Evolutionary conservation across 92 coral and sea anemone genomes (phyloP), one percentile per base, ranked within the genome.

Genomic region (Actinernus sp.): DNA sequence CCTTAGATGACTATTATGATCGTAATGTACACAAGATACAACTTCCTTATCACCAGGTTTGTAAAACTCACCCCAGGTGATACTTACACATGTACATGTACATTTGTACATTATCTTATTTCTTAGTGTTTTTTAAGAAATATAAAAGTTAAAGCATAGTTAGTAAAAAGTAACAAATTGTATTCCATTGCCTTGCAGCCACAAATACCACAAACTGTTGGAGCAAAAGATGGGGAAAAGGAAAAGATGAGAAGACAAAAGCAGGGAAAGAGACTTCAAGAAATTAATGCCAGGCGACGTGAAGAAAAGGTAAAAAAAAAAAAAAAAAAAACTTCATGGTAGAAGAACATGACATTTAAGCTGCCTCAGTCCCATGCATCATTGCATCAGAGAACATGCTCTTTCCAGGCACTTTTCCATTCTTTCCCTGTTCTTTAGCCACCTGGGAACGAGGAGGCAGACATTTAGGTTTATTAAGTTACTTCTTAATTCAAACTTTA

Each of bases 251-350:
- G 98, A 26, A 75, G 95, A 34, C 97, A 91, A 26, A 90, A 90
- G 65, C 98, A 94, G 47, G 98, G 98, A 41, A 88, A 91, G 60
- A 65, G 97, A 57, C 63, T 94, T 36, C 98, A 94, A 53, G 98
- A 94, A 67, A 94, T 94, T 7, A 94, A 94, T 76, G 96, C 95
- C 30, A 87, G 88, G 41, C 73, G 97, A 63, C 62, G 93, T 44
- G 97, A 94, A 51, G 98, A 94, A 73, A 94, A 94, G 87, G 98
- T 86, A 65, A 1, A 5, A 27, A 58, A 0, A 18, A 0, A 19
- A 47, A 47, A 8, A 34, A 6, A n/a, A n/a, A n/a, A n/a, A n/a
- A n/a, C n/a, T n/a, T n/a, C n/a, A n/a, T n/a, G n/a, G n/a, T n/a
- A n/a, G n/a, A n/a, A n/a, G n/a, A n/a, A n/a, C n/a, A n/a, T n/a